These are phyloP conservation scores for Meghimatium bilineatum DNA, from an alignment of 2,888 invertebrate genomes.

Conservation along the genomic window DNA sequence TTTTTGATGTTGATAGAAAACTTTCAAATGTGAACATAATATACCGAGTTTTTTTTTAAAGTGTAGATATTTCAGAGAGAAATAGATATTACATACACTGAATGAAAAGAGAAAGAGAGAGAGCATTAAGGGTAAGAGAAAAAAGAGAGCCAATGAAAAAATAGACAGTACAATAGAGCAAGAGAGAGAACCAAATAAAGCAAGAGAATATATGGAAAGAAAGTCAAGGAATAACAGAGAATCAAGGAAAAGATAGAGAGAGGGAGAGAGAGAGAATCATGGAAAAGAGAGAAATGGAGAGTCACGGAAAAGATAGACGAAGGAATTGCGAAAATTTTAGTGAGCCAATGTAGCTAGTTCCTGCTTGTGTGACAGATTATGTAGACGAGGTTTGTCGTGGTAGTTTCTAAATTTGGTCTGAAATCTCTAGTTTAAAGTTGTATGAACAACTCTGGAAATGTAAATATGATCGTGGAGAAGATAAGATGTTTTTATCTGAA, in stretches of 20 bases:
- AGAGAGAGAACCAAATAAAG: not conserved
- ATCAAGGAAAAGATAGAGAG: not conserved
- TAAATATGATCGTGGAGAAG: no score
- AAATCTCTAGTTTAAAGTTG: no score
- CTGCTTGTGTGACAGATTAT: constrained; percentile 64
- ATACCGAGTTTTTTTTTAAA: no score
- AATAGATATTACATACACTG: not conserved
- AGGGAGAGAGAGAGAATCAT: not conserved
- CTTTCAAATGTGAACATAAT: no score
- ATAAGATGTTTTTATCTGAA: no score
- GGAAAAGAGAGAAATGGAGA: not conserved
- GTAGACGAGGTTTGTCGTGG: not conserved
- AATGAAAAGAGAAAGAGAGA: not conserved
- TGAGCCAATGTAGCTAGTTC: constrained; percentile 5
- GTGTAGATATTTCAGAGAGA: no score
- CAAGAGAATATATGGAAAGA: not conserved
- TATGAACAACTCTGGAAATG: no score
- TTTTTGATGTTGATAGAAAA: no score
- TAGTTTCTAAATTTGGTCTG: no score
- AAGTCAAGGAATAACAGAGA: not conserved
- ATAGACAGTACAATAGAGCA: not conserved
- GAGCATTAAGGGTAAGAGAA: not conserved
- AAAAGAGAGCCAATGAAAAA: not conserved
- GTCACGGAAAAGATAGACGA: not conserved
- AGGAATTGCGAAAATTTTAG: no score